Evolutionary conservation across 2,113 vertebrate species (phyloP).

Genomic region (Phaetusa simplex): DNA sequence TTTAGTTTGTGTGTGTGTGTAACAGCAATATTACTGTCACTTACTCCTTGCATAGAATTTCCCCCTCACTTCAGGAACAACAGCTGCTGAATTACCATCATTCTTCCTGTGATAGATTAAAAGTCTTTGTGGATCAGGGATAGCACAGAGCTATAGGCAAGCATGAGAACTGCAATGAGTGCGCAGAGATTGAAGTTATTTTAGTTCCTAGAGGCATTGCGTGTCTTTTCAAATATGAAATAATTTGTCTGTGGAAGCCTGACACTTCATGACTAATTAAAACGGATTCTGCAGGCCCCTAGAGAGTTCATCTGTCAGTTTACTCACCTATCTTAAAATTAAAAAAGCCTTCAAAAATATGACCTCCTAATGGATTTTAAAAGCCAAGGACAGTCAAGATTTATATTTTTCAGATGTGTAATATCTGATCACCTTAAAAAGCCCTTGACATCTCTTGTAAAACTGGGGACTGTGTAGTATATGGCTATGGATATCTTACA

Average conservation of each 20-base stretch:
- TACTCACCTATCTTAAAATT: not conserved
- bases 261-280: constrained; percentile 43
- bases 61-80: not conserved
- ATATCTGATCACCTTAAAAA: not conserved
- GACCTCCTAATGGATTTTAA: constrained; percentile 3
- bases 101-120: not conserved
- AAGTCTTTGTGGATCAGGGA: not conserved
- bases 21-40: not conserved
- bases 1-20: not conserved
- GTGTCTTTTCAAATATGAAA: constrained; percentile 9
- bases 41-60: not conserved
- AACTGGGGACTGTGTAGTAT: not conserved
- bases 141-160: not conserved
- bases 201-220: not conserved
- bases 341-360: not conserved
- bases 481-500: not conserved
- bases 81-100: not conserved
- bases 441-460: not conserved
- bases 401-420: not conserved
- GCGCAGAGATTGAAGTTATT: not conserved
- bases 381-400: not conserved
- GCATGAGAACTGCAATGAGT: not conserved
- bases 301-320: constrained; percentile 1
- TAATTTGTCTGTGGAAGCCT: not conserved
- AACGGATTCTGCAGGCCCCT: not conserved